These are phyloP conservation scores for Tetramorium simillimum DNA, from an alignment of 1,140 invertebrate genomes.

Conservation along the genomic window DNA sequence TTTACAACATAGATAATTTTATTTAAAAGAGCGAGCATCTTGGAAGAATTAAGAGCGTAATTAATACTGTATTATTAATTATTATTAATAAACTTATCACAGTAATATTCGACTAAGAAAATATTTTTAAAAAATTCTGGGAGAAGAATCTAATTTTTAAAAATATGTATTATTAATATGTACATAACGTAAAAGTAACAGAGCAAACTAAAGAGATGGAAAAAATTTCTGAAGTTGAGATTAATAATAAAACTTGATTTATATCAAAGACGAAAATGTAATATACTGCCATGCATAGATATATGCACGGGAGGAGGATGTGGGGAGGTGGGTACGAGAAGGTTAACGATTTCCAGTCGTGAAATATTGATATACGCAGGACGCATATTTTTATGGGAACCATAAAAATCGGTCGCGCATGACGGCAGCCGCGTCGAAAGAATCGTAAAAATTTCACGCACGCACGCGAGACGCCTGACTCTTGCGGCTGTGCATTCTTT, in stretches of 20 bases:
- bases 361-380: conserved; percentile 56
- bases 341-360: conserved; percentile 48
- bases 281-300: background rate
- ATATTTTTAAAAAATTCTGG: background rate
- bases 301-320: background rate
- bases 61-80: conserved; percentile 27
- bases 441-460: conserved; percentile 55
- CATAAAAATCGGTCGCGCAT: conserved; percentile 53
- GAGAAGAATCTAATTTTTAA: background rate
- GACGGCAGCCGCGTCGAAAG: conserved; percentile 36
- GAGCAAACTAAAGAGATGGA: background rate
- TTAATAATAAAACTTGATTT: conserved; percentile 12
- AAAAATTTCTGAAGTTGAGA: background rate
- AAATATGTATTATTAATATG: background rate
- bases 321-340: background rate
- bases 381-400: conserved; percentile 53
- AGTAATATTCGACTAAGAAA: background rate
- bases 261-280: background rate
- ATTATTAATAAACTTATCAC: background rate
- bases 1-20: conserved; percentile 31
- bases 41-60: conserved; percentile 15
- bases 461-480: background rate
- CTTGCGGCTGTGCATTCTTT: conserved; percentile 69
- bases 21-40: background rate
- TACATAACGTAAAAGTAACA: background rate